Evolutionary conservation across 2,888 invertebrate species (phyloP).

Genomic region (Augiades crinisus): DNA sequence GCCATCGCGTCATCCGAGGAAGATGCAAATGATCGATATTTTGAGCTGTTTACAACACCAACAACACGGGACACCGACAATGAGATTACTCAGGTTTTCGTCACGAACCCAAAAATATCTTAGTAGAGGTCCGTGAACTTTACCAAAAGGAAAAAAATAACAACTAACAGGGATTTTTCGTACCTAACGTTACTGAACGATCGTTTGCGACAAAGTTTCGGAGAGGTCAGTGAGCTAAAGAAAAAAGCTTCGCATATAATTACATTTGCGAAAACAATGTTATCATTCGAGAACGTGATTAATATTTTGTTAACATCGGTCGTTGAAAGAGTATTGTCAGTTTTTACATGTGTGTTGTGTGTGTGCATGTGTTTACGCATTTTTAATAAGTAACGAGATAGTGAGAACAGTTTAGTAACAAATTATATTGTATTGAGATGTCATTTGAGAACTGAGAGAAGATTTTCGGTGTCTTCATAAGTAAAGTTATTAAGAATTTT

Average conservation of each 20-base stretch:
- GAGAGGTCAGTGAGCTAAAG: neutral
- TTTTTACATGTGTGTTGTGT: too few species aligned
- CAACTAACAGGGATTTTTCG: neutral
- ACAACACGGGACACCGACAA: neutral
- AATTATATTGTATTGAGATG: too few species aligned
- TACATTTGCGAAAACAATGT: neutral
- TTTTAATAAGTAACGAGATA: too few species aligned
- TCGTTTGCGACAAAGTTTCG: neutral
- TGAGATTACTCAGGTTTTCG: neutral
- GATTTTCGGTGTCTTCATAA: neutral
- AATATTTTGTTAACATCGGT: neutral
- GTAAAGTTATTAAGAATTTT: neutral
- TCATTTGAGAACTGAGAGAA: too few species aligned
- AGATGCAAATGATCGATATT: constrained; percentile 15
- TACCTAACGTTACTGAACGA: neutral
- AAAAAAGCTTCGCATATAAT: neutral
- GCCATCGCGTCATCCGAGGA: neutral
- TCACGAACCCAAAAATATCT: constrained; percentile 3
- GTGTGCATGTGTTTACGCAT: too few species aligned
- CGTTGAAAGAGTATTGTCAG: neutral
- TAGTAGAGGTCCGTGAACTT: constrained; percentile 9
- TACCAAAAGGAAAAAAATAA: neutral
- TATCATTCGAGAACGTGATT: neutral
- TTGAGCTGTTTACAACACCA: constrained; percentile 7
- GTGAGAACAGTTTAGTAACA: too few species aligned